Percentiles rank a stretch among this genome's conserved stretches.
phyloP scores from a whole-genome alignment of 2,888 invertebrate genomes.

The Hypomecis atomaria region DNA sequence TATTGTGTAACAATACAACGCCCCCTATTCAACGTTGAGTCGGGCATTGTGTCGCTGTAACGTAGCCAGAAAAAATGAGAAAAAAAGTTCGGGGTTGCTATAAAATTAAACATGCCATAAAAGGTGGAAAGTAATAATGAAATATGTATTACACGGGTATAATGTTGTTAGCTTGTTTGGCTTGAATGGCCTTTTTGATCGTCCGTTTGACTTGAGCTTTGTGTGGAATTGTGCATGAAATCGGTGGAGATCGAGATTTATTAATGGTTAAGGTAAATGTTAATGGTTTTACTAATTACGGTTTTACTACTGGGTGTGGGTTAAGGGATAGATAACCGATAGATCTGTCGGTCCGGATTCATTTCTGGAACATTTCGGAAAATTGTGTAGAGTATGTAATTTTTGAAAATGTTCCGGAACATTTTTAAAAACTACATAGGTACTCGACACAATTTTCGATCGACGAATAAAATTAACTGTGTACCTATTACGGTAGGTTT shows the following conservation, averaged over 20 bases:
- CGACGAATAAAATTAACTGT: too few relatives aligned
- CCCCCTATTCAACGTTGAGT: constrained; percentile 72
- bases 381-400: too few relatives aligned
- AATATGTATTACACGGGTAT: constrained; percentile 84
- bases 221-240: constrained; percentile 79
- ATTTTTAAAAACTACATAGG: too few relatives aligned
- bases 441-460: too few relatives aligned
- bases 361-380: too few relatives aligned
- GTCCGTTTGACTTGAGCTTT: constrained; percentile 79
- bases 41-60: constrained; percentile 58
- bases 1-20: constrained; percentile 82
- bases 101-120: constrained; percentile 81
- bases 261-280: constrained; percentile 59
- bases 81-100: constrained; percentile 66
- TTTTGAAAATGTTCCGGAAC: too few relatives aligned
- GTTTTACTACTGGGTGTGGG: too few relatives aligned
- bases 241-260: constrained; percentile 75
- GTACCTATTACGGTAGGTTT: too few relatives aligned
- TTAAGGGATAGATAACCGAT: too few relatives aligned
- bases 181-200: constrained; percentile 72
- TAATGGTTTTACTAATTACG: constrained; percentile 70
- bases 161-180: constrained; percentile 81
- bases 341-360: too few relatives aligned
- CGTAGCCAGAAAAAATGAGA: constrained; percentile 60
- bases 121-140: constrained; percentile 81